Conservation (phyloP, 2,797 vertebrate genomes). For the Pogonophryne albipinna region DNA sequence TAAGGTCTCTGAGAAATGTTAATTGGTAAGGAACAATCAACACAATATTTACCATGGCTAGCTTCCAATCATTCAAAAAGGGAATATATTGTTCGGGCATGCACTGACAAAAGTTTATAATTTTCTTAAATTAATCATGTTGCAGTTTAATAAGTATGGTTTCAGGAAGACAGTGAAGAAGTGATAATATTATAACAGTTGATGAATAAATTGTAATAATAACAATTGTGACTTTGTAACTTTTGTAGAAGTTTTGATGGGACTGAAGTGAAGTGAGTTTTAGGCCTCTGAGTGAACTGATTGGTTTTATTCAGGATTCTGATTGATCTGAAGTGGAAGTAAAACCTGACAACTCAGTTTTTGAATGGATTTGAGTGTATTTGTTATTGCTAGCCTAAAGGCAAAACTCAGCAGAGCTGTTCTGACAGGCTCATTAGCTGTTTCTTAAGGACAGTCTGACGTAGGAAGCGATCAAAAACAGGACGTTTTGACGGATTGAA, state of each 20-base stretch:
- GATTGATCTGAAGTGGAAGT: not conserved
- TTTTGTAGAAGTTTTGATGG: not conserved
- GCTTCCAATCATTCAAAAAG: not conserved
- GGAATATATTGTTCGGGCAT: not conserved
- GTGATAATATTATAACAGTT: not conserved
- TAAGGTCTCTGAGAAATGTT: not conserved
- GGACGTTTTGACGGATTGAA: constrained; percentile 37
- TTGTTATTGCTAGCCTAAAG: constrained; percentile 15
- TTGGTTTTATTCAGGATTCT: not conserved
- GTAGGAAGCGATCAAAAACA: constrained; percentile 25
- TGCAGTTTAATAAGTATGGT: not conserved
- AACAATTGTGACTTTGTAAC: rapidly evolving
- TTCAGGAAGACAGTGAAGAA: not conserved
- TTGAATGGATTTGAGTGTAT: not conserved
- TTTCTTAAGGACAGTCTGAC: constrained; percentile 16
- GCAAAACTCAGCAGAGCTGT: not conserved
- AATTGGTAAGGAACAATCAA: not conserved
- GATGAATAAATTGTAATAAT: not conserved
- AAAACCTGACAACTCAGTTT: not conserved
- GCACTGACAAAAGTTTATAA: not conserved
- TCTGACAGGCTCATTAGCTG: constrained; percentile 21
- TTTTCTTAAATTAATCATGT: not conserved
- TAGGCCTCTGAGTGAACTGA: not conserved
- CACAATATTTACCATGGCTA: not conserved
- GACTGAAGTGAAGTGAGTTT: not conserved